phyloP scores from a whole-genome alignment of 2,888 invertebrate species.

The Sisyra nigra region DNA sequence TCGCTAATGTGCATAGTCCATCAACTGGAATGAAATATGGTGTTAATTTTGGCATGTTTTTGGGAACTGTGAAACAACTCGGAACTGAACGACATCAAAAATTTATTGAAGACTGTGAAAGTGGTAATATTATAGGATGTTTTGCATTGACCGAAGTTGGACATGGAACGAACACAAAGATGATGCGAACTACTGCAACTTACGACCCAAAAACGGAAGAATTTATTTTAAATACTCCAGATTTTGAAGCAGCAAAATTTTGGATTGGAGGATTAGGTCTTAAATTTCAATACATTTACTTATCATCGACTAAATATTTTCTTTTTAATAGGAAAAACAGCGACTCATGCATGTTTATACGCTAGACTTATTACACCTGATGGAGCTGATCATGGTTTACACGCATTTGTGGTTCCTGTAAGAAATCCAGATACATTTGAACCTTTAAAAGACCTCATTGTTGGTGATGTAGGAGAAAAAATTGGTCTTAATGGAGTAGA shows the following conservation, averaged over 20 bases:
- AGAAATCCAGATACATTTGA: slow-evolving; percentile 54
- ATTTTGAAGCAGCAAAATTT: slow-evolving; percentile 64
- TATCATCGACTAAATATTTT: slow-evolving; percentile 14
- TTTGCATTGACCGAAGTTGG: slow-evolving; percentile 81
- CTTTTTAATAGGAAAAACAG: slow-evolving; percentile 44
- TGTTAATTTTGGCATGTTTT: slow-evolving; percentile 47
- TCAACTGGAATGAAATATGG: slow-evolving; percentile 47
- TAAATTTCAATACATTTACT: too few species aligned
- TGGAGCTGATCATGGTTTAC: slow-evolving; percentile 65
- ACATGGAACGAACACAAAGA: slow-evolving; percentile 81
- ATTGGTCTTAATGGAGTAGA: slow-evolving; percentile 82
- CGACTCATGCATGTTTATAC: slow-evolving; percentile 76
- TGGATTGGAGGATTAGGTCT: slow-evolving; percentile 69
- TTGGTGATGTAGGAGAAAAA: slow-evolving; percentile 90
- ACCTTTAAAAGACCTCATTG: slow-evolving; percentile 60
- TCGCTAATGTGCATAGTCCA: slow-evolving; percentile 39
- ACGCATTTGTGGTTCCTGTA: slow-evolving; percentile 77
- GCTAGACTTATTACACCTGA: slow-evolving; percentile 75
- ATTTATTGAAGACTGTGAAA: slow-evolving; percentile 28
- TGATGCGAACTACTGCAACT: slow-evolving; percentile 72
- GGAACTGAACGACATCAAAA: slow-evolving; percentile 46
- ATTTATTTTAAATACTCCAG: slow-evolving; percentile 57
- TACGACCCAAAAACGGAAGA: slow-evolving; percentile 55
- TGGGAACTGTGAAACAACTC: slow-evolving; percentile 42
- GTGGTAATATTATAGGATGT: slow-evolving; percentile 39